These are phyloP conservation scores for Gastrophryne carolinensis DNA, from an alignment of 2,797 vertebrate genomes.

Conservation along the genomic window DNA sequence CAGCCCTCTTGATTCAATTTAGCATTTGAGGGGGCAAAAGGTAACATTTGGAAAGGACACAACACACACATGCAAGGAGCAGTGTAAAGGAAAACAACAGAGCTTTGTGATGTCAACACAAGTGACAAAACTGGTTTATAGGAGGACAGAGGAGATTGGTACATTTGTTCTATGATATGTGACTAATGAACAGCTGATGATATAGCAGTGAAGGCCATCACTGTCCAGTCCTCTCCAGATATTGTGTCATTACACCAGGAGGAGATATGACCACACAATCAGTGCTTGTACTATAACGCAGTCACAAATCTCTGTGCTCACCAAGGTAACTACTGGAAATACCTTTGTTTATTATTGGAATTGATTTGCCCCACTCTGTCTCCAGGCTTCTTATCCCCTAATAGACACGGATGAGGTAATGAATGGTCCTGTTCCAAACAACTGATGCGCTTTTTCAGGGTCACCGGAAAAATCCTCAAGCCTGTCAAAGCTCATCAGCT, in stretches of 20 bases:
- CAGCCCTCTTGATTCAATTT: no score
- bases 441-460: slow-evolving; percentile 66
- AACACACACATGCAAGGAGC: no score
- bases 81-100: no score
- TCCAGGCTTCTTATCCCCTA: slow-evolving; percentile 53
- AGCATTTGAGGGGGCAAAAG: no score
- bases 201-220: not conserved
- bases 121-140: no score
- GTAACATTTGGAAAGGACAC: no score
- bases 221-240: not conserved
- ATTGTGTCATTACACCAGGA: not conserved
- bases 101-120: no score
- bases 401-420: slow-evolving; percentile 71
- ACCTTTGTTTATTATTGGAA: slow-evolving; percentile 8
- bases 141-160: not conserved
- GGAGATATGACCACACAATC: not conserved
- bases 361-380: not conserved
- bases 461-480: slow-evolving; percentile 62
- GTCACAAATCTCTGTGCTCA: not conserved
- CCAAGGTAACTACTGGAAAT: not conserved
- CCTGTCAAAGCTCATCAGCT: slow-evolving; percentile 67
- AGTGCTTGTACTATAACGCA: not conserved
- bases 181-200: not conserved
- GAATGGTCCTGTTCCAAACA: slow-evolving; percentile 69
- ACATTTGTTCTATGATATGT: not conserved